Conservation (phyloP, 1,140 invertebrate genomes). For the Cydia strobilella region DNA sequence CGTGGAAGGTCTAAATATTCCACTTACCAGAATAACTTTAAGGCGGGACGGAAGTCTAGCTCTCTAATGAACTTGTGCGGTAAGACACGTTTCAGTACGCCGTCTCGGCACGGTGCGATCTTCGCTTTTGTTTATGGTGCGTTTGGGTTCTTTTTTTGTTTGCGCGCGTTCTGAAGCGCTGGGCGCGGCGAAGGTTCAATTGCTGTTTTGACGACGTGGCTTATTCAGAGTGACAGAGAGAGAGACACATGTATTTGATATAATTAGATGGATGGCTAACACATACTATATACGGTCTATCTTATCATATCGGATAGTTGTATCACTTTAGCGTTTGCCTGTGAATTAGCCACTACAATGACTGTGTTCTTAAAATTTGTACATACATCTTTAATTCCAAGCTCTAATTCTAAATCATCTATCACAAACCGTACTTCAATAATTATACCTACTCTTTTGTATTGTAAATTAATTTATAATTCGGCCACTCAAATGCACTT, state of each 20-base stretch:
- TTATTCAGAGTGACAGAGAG: neutral
- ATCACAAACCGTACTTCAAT: neutral
- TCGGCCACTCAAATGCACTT: neutral
- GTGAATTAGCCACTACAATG: neutral
- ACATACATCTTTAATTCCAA: neutral
- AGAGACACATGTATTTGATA: neutral
- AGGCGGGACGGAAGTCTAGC: slow-evolving; percentile 92
- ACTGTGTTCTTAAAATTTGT: neutral
- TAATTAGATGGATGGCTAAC: neutral
- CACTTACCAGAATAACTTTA: slow-evolving; percentile 90
- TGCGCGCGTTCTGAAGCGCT: slow-evolving; percentile 44
- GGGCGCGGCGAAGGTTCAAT: slow-evolving; percentile 15
- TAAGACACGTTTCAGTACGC: slow-evolving; percentile 83
- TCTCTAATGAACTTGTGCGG: slow-evolving; percentile 96
- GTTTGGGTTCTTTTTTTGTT: slow-evolving; percentile 67
- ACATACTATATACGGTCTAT: neutral
- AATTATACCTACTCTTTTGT: neutral
- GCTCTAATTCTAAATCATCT: neutral
- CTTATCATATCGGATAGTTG: neutral
- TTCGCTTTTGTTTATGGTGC: slow-evolving; percentile 57
- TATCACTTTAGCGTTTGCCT: neutral
- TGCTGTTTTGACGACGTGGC: neutral
- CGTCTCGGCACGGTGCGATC: slow-evolving; percentile 52
- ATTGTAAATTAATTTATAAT: neutral
- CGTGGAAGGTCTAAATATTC: slow-evolving; percentile 90